Conservation (phyloP, 2,888 invertebrate genomes). For the Himalopsyche japonica region DNA sequence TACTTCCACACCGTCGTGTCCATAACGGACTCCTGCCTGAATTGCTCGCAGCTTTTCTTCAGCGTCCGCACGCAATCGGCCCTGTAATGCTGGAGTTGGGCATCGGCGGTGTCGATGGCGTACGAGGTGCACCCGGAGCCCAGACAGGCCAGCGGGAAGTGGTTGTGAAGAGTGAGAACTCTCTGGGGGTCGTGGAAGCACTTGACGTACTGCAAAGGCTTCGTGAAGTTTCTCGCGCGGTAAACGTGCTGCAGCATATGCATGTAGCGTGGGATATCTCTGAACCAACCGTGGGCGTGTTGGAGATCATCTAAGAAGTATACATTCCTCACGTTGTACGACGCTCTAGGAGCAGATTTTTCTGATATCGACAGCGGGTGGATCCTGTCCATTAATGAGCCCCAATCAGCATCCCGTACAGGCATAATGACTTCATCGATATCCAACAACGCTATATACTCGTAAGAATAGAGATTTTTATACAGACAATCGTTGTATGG, state of each 20-base stretch:
- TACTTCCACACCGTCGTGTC: slow-evolving; percentile 89
- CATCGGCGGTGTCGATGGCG: slow-evolving; percentile 78
- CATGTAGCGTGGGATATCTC: slow-evolving; percentile 82
- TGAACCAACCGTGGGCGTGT: slow-evolving; percentile 79
- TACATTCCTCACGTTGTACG: slow-evolving; percentile 88
- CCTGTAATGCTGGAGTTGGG: slow-evolving; percentile 91
- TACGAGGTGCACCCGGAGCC: slow-evolving; percentile 84
- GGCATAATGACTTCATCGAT: slow-evolving; percentile 96
- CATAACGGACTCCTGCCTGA: slow-evolving; percentile 77
- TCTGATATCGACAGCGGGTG: slow-evolving; percentile 70
- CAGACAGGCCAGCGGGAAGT: slow-evolving; percentile 87
- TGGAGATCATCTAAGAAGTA: slow-evolving; percentile 89
- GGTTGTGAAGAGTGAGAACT: slow-evolving; percentile 88
- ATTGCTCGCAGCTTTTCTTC: slow-evolving; percentile 82
- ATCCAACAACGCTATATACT: slow-evolving; percentile 88
- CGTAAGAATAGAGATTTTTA: slow-evolving; percentile 87
- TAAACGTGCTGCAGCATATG: slow-evolving; percentile 94
- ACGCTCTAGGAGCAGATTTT: slow-evolving; percentile 67
- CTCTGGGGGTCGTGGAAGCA: slow-evolving; percentile 92
- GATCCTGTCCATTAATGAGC: slow-evolving; percentile 73
- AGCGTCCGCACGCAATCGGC: slow-evolving; percentile 89
- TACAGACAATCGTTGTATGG: slow-evolving; percentile 97
- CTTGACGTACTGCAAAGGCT: slow-evolving; percentile 91
- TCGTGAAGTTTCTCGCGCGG: slow-evolving; percentile 87
- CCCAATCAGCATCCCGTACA: slow-evolving; percentile 73